Percentiles rank a stretch among this genome's conserved stretches.
phyloP scores from a whole-genome alignment of 2,113 vertebrate species.

The Mohoua ochrocephala region DNA sequence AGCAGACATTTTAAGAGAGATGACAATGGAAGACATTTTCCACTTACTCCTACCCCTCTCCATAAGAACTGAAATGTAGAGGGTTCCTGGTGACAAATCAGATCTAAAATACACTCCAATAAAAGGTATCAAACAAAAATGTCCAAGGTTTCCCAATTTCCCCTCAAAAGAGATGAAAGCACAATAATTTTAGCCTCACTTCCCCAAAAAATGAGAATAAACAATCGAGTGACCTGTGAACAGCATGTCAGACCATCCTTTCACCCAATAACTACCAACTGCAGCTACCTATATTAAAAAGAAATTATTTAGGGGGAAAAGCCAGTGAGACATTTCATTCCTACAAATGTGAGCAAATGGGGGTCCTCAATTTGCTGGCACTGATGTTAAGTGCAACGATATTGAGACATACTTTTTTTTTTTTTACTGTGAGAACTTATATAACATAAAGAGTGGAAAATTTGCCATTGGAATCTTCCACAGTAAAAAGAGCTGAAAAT shows the following conservation, averaged over 20 bases:
- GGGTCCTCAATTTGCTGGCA: neutral
- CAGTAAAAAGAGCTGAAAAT: neutral
- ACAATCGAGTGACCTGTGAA: rapidly evolving
- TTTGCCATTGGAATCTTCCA: neutral
- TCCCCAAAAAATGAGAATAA: neutral
- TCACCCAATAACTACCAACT: neutral
- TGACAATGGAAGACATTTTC: neutral
- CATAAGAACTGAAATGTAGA: neutral
- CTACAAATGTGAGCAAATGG: neutral
- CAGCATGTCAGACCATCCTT: neutral
- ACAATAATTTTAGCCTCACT: neutral
- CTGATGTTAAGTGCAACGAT: neutral
- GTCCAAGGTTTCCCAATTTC: neutral
- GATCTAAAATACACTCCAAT: neutral
- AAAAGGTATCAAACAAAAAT: neutral
- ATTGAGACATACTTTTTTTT: neutral
- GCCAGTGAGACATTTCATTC: neutral
- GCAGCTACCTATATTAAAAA: neutral
- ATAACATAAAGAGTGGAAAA: neutral
- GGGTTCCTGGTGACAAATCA: neutral
- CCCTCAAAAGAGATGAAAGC: neutral
- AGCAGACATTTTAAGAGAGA: neutral
- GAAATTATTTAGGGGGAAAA: neutral
- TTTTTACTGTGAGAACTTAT: neutral
- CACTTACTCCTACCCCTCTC: neutral